Base-by-base conservation (phyloP, 2,888 invertebrate genomes). In the Hymenopus coronatus region DNA sequence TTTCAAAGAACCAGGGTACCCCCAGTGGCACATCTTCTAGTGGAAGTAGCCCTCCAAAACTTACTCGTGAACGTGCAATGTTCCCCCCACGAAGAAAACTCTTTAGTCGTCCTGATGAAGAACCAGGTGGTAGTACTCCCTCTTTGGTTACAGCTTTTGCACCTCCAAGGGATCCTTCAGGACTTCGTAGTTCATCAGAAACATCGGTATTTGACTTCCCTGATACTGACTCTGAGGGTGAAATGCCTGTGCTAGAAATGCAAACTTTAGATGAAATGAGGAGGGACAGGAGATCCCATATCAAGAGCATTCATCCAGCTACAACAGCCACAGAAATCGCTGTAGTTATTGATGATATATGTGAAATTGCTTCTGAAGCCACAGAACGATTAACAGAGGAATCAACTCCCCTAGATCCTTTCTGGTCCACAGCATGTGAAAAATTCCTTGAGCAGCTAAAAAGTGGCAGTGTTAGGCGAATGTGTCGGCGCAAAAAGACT, bases 381-480 rank as follows among this genome's bases (percentile, higher is more conserved):
- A 15, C 6, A 84, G 85, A 82, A n/a, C 27, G 1, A 20, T 28
- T 9, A 54, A 82, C 33, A 28, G 54, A 81, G 7, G 70, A 88
- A 28, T 84, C 83, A 8, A 88, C 88, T 20, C 86, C 89, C 14
- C 25, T 89, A 30, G 90, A 95, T 91, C 93, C 94, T 88, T 93
- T 94, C 92, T 97, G 97, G 96, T 94, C 95, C 87, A 95, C 94
- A 92, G 95, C 97, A 28, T 97, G 97, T 93, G 97, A 97, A 93
- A 96, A 94, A 93, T 97, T 97, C 92, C 95, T 97, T 93, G 96
- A 97, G 92, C 97, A 97, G 93, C 93, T 97, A 85, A 95, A 95
- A 92, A 94, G 93, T 90, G 95, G 95, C 84, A 92, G 92, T 85
- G 94, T 94, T 88, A 94, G 94, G 88, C 96, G 95, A 92, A 96